These are phyloP conservation scores for Neotoma lepida DNA, from an alignment of 2,113 vertebrate species.

Conservation along the genomic window DNA sequence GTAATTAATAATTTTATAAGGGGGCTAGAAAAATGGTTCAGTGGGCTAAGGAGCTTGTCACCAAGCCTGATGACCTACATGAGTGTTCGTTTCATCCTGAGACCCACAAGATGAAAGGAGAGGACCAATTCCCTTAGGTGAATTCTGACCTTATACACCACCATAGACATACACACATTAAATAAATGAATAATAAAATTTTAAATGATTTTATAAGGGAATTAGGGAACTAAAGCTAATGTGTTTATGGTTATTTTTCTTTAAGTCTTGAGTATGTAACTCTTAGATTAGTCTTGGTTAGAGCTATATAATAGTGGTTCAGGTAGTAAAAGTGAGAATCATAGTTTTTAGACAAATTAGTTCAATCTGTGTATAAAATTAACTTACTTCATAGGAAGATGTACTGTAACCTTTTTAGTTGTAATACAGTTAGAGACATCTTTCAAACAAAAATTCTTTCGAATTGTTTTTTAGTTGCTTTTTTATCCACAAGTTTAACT, in stretches of 20 bases:
- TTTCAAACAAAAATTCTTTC: conserved; percentile 32
- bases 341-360: conserved; percentile 30
- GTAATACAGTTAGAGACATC: conserved; percentile 7
- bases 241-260: not conserved
- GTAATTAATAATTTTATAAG: conserved; percentile 45
- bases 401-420: conserved; percentile 2
- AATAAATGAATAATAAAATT: not conserved
- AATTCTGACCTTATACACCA: not conserved
- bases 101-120: not conserved
- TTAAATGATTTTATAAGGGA: conserved; percentile 22
- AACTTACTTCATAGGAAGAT: conserved; percentile 33
- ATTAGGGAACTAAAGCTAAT: conserved; percentile 57
- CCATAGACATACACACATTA: not conserved
- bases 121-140: not conserved
- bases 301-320: conserved; percentile 51
- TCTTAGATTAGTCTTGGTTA: conserved; percentile 57
- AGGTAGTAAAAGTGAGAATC: conserved; percentile 42
- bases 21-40: not conserved
- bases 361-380: conserved; percentile 26
- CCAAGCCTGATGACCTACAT: not conserved
- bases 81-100: not conserved
- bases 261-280: conserved; percentile 40
- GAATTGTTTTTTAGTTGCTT: conserved; percentile 35
- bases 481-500: conserved; percentile 29
- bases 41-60: not conserved